phyloP scores from a whole-genome alignment of 2,113 vertebrate species.

The Rhabdomys dilectus region DNA sequence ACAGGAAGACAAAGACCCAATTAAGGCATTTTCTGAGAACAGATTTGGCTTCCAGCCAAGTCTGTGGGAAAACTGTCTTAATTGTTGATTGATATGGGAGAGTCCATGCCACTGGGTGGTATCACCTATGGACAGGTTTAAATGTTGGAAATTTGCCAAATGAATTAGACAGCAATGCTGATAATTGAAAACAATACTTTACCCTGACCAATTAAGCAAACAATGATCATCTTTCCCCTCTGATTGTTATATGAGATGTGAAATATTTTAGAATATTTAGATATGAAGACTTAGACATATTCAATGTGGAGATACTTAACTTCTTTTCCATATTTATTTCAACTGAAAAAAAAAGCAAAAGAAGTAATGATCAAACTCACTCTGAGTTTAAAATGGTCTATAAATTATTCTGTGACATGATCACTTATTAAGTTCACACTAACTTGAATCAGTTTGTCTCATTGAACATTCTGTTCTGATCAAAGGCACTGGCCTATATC shows the following conservation, averaged over 20 bases:
- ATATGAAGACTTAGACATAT: too few relatives aligned
- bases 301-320: neutral
- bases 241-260: neutral
- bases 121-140: neutral
- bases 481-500: neutral
- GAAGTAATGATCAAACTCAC: neutral
- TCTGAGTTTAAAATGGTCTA: neutral
- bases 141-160: neutral
- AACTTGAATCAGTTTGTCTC: conserved; percentile 16
- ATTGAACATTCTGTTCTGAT: neutral
- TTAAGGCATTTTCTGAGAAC: neutral
- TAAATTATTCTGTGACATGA: conserved; percentile 30
- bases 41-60: neutral
- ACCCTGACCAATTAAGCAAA: neutral
- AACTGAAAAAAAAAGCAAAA: neutral
- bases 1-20: neutral
- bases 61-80: neutral
- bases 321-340: conserved; percentile 4
- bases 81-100: neutral
- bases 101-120: neutral
- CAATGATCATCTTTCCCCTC: neutral
- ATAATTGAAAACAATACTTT: conserved; percentile 25
- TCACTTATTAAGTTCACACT: neutral
- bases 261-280: neutral
- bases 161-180: neutral